These are phyloP conservation scores for Brachionus calyciflorus DNA, from an alignment of 1,140 invertebrate genomes.

Conservation along the genomic window DNA sequence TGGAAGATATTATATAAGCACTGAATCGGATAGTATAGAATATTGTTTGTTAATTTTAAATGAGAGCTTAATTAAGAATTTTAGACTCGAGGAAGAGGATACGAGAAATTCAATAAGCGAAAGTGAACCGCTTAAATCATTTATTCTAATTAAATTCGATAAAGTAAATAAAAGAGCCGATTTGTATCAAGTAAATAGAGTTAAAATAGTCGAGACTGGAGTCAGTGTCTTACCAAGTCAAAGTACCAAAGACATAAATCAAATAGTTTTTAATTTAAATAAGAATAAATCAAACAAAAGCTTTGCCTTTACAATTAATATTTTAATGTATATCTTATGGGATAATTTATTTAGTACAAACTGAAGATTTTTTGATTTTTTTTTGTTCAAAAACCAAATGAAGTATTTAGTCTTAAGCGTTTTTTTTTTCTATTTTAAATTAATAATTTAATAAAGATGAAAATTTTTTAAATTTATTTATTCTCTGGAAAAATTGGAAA, in stretches of 20 bases:
- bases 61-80: not conserved
- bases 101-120: not conserved
- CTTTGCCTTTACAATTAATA: slow-evolving; percentile 15
- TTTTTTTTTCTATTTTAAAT: not conserved
- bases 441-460: too few species aligned
- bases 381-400: not conserved
- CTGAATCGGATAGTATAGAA: not conserved
- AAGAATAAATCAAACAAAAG: slow-evolving; percentile 7
- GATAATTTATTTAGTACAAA: slow-evolving; percentile 5
- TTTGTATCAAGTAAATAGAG: slow-evolving; percentile 8
- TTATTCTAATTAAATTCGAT: slow-evolving; percentile 34
- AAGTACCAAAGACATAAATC: slow-evolving; percentile 9
- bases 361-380: not conserved
- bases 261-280: not conserved
- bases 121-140: not conserved
- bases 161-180: not conserved
- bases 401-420: not conserved
- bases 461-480: slow-evolving; percentile 10
- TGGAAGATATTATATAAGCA: slow-evolving; percentile 7
- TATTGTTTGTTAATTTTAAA: slow-evolving; percentile 26
- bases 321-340: slow-evolving; percentile 37
- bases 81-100: not conserved
- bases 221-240: not conserved
- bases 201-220: not conserved
- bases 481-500: not conserved